Conservation (phyloP, 2,888 invertebrate genomes). For the Tanytarsus gracilentus region DNA sequence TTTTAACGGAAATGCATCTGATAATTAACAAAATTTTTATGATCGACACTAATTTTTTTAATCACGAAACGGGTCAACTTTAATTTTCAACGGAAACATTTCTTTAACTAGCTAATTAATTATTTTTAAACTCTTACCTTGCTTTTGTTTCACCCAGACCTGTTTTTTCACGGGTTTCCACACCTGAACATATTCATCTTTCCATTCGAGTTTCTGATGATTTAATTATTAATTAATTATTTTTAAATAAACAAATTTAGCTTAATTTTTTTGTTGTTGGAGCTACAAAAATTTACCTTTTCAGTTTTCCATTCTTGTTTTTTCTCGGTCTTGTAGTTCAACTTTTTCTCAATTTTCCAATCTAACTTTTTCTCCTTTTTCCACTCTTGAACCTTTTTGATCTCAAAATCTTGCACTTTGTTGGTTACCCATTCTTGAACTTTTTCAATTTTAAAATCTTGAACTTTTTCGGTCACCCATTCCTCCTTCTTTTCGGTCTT, state of each 20-base stretch:
- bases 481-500: slow-evolving; percentile 51
- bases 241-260: not conserved
- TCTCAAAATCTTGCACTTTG: slow-evolving; percentile 60
- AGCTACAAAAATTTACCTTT: slow-evolving; percentile 56
- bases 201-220: slow-evolving; percentile 30
- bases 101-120: too few relatives aligned
- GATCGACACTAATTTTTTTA: too few relatives aligned
- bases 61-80: too few relatives aligned
- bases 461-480: slow-evolving; percentile 61
- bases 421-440: slow-evolving; percentile 49
- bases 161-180: slow-evolving; percentile 50
- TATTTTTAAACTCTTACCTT: not conserved
- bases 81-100: too few relatives aligned
- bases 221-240: not conserved
- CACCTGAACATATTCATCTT: slow-evolving; percentile 38
- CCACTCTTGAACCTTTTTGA: slow-evolving; percentile 56
- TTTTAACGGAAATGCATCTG: too few relatives aligned
- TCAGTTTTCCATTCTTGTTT: slow-evolving; percentile 60
- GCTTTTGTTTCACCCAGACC: slow-evolving; percentile 20
- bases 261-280: slow-evolving; percentile 53
- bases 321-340: slow-evolving; percentile 59
- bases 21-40: too few relatives aligned
- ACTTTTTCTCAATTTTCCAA: slow-evolving; percentile 55
- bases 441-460: slow-evolving; percentile 61
- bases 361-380: slow-evolving; percentile 55